These are phyloP conservation scores for Ophion ventricosus DNA, from an alignment of 2,888 invertebrate genomes.

Conservation along the genomic window DNA sequence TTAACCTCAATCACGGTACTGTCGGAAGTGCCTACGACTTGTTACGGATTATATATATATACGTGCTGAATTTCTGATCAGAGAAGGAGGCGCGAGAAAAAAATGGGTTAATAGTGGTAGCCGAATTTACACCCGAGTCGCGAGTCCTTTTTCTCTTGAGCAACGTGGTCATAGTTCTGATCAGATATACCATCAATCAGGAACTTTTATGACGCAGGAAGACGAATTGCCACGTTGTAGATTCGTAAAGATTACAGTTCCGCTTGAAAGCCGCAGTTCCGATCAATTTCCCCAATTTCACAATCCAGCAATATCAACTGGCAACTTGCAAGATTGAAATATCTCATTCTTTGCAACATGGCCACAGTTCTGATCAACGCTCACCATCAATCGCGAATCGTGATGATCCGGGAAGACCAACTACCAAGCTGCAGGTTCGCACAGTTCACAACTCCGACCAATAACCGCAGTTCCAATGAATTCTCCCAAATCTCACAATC, in stretches of 20 bases:
- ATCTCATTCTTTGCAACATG: too few species aligned
- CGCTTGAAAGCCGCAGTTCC: too few species aligned
- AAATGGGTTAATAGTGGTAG: background rate
- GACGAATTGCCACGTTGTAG: too few species aligned
- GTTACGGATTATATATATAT: background rate
- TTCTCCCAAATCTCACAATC: background rate
- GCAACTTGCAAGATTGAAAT: too few species aligned
- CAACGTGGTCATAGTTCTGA: background rate
- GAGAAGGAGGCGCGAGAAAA: background rate
- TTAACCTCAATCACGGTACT: conserved; percentile 27
- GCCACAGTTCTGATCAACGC: too few species aligned
- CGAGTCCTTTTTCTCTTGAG: background rate
- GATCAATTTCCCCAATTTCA: too few species aligned
- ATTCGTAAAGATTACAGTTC: too few species aligned
- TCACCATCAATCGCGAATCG: too few species aligned
- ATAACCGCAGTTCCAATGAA: background rate
- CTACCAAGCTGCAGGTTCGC: too few species aligned
- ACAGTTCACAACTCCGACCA: too few species aligned
- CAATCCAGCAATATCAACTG: too few species aligned
- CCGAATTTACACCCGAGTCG: background rate
- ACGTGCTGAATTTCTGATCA: background rate
- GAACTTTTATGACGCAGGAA: background rate
- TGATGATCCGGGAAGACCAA: too few species aligned
- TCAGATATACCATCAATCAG: background rate
- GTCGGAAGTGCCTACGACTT: background rate